Conservation (phyloP, 1,140 invertebrate genomes). For the Drosophila nannoptera region DNA sequence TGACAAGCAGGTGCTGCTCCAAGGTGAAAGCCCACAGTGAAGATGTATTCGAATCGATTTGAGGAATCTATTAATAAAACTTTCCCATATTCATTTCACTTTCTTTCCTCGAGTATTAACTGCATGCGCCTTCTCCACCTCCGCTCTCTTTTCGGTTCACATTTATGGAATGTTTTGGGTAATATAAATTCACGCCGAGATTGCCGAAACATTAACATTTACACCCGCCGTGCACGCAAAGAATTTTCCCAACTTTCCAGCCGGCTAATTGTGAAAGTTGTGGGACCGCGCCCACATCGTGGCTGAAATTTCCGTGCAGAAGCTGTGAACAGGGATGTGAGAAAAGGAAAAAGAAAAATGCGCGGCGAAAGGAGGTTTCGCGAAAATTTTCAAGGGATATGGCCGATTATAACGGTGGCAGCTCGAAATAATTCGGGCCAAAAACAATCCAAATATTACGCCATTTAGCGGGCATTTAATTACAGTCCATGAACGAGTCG, state of each 20-base stretch:
- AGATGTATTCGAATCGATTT: neutral
- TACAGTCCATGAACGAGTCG: constrained; percentile 15
- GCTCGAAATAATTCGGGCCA: constrained; percentile 3
- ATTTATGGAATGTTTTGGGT: neutral
- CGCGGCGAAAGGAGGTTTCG: too few species aligned
- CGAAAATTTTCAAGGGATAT: too few species aligned
- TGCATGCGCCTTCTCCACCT: too few species aligned
- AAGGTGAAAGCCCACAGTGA: too few species aligned
- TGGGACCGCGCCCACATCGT: constrained; percentile 20
- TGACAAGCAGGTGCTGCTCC: constrained; percentile 24
- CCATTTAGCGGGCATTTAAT: constrained; percentile 41
- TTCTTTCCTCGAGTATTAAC: too few species aligned
- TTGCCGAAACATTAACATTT: constrained; percentile 40
- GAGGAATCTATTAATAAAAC: too few species aligned
- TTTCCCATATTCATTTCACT: too few species aligned
- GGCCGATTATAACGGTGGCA: too few species aligned
- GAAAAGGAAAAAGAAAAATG: constrained; percentile 17
- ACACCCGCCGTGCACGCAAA: constrained; percentile 18
- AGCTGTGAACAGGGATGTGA: constrained; percentile 29
- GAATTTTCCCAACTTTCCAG: constrained; percentile 43
- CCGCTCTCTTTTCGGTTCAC: neutral
- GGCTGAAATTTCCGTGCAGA: neutral
- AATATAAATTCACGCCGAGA: constrained; percentile 38
- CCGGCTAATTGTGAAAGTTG: constrained; percentile 59
- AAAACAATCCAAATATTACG: constrained; percentile 19